Percentiles rank a stretch among this genome's conserved stretches.
Evolutionary conservation across 2,888 invertebrate genomes (phyloP).

Genomic region (Sinelater perroti): DNA sequence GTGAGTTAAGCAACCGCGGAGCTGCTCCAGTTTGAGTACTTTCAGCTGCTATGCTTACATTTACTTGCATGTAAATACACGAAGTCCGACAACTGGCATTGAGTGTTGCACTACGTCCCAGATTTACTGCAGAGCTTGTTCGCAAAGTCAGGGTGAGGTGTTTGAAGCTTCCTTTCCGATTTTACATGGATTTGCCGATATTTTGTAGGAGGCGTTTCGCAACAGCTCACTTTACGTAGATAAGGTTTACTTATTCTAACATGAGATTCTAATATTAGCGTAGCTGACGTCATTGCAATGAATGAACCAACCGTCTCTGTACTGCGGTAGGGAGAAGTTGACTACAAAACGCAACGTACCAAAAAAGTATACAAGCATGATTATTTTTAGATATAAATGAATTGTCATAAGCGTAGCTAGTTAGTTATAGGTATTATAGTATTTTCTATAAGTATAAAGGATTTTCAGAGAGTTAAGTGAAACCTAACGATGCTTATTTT

Average conservation of each 20-base stretch:
- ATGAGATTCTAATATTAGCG: neutral
- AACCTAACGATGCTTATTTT: conserved; percentile 31
- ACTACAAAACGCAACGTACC: conserved; percentile 47
- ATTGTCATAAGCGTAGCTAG: conserved; percentile 33
- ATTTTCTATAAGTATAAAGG: conserved; percentile 37
- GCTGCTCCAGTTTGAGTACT: too few relatives aligned
- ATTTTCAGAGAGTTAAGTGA: conserved; percentile 22
- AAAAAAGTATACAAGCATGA: conserved; percentile 57
- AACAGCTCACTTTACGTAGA: neutral
- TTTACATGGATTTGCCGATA: conserved; percentile 8
- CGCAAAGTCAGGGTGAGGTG: too few relatives aligned
- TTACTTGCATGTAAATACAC: conserved; percentile 11
- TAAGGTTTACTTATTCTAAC: neutral
- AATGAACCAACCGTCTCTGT: conserved; percentile 8
- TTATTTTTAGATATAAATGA: conserved; percentile 54
- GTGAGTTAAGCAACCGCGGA: too few relatives aligned
- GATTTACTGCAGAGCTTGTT: too few relatives aligned
- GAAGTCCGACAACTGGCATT: too few relatives aligned
- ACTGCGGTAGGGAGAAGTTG: neutral
- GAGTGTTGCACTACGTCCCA: conserved; percentile 8
- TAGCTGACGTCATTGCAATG: conserved; percentile 3
- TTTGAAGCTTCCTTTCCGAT: conserved; percentile 9
- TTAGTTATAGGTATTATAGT: conserved; percentile 30
- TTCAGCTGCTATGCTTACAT: conserved; percentile 12
- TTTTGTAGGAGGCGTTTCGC: neutral